phyloP scores from a whole-genome alignment of 2,113 vertebrate genomes.

The Ochotona princeps region DNA sequence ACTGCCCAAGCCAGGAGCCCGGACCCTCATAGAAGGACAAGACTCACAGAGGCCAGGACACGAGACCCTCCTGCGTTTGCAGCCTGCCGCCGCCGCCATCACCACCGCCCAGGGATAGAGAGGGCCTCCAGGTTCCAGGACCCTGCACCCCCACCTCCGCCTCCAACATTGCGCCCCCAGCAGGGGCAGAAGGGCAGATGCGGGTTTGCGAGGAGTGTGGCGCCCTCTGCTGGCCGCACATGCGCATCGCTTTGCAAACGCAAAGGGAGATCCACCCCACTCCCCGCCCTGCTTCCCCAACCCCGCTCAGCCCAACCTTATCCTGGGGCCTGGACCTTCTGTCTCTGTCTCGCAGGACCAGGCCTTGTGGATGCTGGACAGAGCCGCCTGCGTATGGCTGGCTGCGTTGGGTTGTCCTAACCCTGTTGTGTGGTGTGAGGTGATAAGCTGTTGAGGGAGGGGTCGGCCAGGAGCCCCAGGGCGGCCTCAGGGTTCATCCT shows the following conservation, averaged over 20 bases:
- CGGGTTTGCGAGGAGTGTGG: slow-evolving; percentile 69
- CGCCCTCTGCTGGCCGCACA: slow-evolving; percentile 66
- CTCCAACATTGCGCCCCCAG: not conserved
- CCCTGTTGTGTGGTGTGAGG: not conserved
- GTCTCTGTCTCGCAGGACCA: not conserved
- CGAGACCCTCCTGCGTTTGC: no score
- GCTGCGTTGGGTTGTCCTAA: not conserved
- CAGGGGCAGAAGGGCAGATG: not conserved
- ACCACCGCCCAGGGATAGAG: not conserved
- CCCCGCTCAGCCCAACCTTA: not conserved
- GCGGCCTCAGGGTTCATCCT: not conserved
- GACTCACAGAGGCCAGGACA: no score
- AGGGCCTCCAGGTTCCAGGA: not conserved
- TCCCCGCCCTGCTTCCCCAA: no score
- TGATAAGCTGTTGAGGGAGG: not conserved
- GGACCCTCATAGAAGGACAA: not conserved
- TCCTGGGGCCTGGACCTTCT: not conserved
- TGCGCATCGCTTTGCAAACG: not conserved
- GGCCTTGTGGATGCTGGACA: not conserved
- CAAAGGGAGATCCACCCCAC: no score
- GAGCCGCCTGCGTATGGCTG: not conserved
- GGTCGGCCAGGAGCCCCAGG: not conserved
- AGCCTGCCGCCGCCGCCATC: no score
- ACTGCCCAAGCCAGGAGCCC: not conserved
- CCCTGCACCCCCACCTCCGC: not conserved